Evolutionary conservation across 1,140 invertebrate species (phyloP).

Genomic region (Apis cerana): DNA sequence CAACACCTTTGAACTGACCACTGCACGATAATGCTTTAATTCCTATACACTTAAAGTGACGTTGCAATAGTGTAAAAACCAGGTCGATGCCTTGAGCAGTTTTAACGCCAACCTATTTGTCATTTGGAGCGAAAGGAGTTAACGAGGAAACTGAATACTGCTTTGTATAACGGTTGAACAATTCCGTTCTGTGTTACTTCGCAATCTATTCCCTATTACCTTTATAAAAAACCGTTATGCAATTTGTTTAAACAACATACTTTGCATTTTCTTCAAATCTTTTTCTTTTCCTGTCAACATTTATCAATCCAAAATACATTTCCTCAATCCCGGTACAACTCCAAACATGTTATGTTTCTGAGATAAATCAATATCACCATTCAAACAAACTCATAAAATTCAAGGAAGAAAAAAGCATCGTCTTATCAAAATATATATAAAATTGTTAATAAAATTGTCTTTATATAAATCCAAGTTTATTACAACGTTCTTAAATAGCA

Average conservation of each 20-base stretch:
- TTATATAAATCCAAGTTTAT: too few relatives aligned
- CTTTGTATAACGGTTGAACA: conserved; percentile 32
- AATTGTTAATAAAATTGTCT: too few relatives aligned
- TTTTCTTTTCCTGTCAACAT: background rate
- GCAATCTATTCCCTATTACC: conserved; percentile 6
- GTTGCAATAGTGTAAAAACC: conserved; percentile 23
- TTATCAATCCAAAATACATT: background rate
- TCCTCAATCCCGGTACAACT: too few relatives aligned
- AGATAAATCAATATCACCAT: too few relatives aligned
- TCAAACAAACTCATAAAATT: too few relatives aligned
- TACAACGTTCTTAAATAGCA: too few relatives aligned
- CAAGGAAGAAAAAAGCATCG: too few relatives aligned
- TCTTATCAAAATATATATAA: too few relatives aligned
- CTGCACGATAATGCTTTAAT: conserved; percentile 12
- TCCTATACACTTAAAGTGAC: conserved; percentile 21
- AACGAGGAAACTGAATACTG: conserved; percentile 35
- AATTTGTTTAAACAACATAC: background rate
- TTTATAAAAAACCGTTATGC: background rate
- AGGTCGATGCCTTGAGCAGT: conserved; percentile 31
- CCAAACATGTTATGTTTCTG: too few relatives aligned
- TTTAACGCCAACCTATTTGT: conserved; percentile 36
- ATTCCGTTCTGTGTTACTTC: conserved; percentile 4
- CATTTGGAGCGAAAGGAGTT: conserved; percentile 32
- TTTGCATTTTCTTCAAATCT: background rate
- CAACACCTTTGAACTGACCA: background rate